A percentile compares a stretch with the other conserved stretches of the same genome.
Conservation (phyloP, 2,113 vertebrate species). For the Aix galericulata region DNA sequence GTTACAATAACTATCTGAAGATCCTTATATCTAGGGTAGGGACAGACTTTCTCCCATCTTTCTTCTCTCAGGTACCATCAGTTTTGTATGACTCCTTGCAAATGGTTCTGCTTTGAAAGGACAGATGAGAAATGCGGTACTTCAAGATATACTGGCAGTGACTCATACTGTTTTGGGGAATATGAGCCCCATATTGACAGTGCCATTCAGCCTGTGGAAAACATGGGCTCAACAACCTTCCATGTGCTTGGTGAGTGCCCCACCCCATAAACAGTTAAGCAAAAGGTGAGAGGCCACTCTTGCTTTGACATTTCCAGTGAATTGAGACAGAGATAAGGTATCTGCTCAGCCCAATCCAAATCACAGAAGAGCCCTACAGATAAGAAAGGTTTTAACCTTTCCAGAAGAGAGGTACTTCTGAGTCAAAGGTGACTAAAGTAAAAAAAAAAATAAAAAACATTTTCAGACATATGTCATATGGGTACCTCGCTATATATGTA, state of each 20-base stretch:
- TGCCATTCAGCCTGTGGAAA: background rate
- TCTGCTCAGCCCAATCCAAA: background rate
- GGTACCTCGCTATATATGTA: background rate
- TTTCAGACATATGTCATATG: background rate
- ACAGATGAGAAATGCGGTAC: background rate
- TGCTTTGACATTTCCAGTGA: background rate
- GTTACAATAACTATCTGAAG: fast-evolving
- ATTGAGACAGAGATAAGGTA: background rate
- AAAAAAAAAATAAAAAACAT: background rate
- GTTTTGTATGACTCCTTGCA: background rate
- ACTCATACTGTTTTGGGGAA: background rate
- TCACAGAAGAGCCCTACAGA: background rate
- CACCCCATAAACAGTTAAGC: fast-evolving
- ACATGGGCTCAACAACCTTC: background rate
- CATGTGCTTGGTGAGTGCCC: background rate
- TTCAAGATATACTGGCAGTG: background rate
- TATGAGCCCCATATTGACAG: background rate
- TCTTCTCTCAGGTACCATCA: background rate
- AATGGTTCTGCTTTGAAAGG: background rate
- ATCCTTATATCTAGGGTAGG: fast-evolving
- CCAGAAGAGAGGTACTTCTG: background rate
- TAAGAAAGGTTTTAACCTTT: background rate
- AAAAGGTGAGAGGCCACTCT: background rate
- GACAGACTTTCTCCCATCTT: background rate
- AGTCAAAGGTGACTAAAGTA: background rate